Evolutionary conservation across 2,113 vertebrate species (phyloP).

Genomic region (Xenus cinereus): DNA sequence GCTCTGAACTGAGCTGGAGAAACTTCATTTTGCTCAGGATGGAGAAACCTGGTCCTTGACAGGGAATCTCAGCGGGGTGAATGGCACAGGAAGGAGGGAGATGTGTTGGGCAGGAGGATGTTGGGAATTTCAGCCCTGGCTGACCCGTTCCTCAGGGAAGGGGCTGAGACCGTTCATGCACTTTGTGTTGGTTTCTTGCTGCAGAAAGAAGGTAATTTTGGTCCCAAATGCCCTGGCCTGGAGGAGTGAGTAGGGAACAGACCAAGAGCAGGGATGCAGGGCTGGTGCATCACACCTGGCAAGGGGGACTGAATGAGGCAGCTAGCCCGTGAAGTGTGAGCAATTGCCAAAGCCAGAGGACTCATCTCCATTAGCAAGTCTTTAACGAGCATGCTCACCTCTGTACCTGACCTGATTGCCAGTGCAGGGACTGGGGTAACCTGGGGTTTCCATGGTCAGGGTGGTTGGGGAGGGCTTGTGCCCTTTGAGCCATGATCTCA

Average conservation of each 20-base stretch:
- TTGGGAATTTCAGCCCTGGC: background rate
- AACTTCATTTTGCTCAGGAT: background rate
- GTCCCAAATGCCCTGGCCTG: background rate
- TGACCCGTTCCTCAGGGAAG: background rate
- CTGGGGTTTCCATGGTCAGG: background rate
- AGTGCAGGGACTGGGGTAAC: background rate
- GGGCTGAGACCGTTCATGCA: background rate
- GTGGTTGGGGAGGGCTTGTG: accelerated
- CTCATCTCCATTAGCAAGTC: accelerated
- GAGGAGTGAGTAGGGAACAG: background rate
- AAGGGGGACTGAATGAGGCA: background rate
- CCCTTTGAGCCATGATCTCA: accelerated
- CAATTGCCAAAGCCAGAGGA: background rate
- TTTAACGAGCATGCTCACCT: background rate
- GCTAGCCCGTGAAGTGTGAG: background rate
- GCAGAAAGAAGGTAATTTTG: background rate
- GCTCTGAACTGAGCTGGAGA: background rate
- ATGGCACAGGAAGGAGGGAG: background rate
- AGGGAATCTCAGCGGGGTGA: accelerated
- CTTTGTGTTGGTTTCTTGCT: background rate
- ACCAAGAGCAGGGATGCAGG: background rate
- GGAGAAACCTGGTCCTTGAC: background rate
- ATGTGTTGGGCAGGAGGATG: background rate
- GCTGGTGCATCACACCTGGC: background rate
- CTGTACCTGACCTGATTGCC: too few relatives aligned